A percentile compares a stretch with the other conserved stretches of the same genome.
Evolutionary conservation across 2,113 vertebrate species (phyloP).

Genomic region (Istiophorus platypterus): DNA sequence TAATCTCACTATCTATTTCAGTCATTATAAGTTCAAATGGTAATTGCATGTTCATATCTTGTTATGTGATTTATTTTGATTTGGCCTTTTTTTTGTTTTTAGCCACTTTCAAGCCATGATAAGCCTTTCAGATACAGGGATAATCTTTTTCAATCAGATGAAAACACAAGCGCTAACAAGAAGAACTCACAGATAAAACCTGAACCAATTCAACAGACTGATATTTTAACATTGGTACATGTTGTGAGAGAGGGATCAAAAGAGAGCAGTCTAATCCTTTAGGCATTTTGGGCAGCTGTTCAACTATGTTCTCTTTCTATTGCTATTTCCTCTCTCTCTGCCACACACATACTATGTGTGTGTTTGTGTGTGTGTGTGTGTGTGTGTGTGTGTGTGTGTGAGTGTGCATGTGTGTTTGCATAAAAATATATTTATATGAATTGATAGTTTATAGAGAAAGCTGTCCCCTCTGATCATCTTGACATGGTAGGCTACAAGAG

Average conservation of each 20-base stretch:
- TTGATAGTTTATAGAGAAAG: constrained; percentile 31
- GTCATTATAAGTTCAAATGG: constrained; percentile 56
- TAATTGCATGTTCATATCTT: constrained; percentile 78
- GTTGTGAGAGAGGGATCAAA: constrained; percentile 68
- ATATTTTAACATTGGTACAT: constrained; percentile 70
- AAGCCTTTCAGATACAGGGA: constrained; percentile 73
- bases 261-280: constrained; percentile 74
- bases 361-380: not conserved
- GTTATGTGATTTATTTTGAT: constrained; percentile 78
- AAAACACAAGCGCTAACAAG: constrained; percentile 54
- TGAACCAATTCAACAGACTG: constrained; percentile 62
- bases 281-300: constrained; percentile 66
- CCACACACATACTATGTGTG: constrained; percentile 9
- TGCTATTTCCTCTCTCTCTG: constrained; percentile 5
- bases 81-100: constrained; percentile 66
- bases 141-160: constrained; percentile 75
- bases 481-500: constrained; percentile 11
- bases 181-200: constrained; percentile 67
- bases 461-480: constrained; percentile 49
- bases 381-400: not conserved
- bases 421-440: constrained; percentile 24
- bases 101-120: constrained; percentile 64
- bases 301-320: constrained; percentile 47
- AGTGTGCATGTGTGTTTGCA: not conserved
- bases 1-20: constrained; percentile 66